These are phyloP conservation scores for Phyllotreta striolata DNA, from an alignment of 2,888 invertebrate species.

Conservation along the genomic window DNA sequence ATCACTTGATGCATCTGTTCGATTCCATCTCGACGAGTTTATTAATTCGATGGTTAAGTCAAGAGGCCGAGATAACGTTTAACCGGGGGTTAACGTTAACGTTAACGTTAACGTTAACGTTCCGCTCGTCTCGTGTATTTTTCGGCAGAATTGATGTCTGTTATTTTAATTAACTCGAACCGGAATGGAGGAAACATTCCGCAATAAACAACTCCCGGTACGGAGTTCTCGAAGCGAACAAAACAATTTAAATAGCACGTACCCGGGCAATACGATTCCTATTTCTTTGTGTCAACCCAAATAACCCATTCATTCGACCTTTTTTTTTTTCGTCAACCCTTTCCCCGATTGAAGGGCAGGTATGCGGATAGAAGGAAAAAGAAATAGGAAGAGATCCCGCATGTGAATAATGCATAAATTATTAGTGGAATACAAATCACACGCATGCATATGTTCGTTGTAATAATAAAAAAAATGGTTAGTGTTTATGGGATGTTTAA, in stretches of 20 bases:
- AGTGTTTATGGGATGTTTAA: slow-evolving; percentile 25
- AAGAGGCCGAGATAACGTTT: no score
- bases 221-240: slow-evolving; percentile 25
- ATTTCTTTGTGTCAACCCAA: slow-evolving; percentile 40
- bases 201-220: slow-evolving; percentile 22
- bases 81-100: no score
- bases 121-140: no score
- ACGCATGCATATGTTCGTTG: slow-evolving; percentile 54
- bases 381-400: slow-evolving; percentile 57
- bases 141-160: no score
- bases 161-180: neutral
- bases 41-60: neutral
- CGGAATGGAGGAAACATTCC: slow-evolving; percentile 3
- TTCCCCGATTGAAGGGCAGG: slow-evolving; percentile 42
- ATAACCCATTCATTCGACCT: slow-evolving; percentile 35
- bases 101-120: no score
- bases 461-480: slow-evolving; percentile 37
- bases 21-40: slow-evolving; percentile 23
- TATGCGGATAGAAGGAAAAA: slow-evolving; percentile 49
- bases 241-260: slow-evolving; percentile 33
- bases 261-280: slow-evolving; percentile 38
- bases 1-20: slow-evolving; percentile 34
- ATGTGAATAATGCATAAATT: slow-evolving; percentile 56
- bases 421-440: slow-evolving; percentile 53
- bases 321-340: slow-evolving; percentile 35